phyloP scores from a whole-genome alignment of 2,797 vertebrate species.

The Crenichthys baileyi region DNA sequence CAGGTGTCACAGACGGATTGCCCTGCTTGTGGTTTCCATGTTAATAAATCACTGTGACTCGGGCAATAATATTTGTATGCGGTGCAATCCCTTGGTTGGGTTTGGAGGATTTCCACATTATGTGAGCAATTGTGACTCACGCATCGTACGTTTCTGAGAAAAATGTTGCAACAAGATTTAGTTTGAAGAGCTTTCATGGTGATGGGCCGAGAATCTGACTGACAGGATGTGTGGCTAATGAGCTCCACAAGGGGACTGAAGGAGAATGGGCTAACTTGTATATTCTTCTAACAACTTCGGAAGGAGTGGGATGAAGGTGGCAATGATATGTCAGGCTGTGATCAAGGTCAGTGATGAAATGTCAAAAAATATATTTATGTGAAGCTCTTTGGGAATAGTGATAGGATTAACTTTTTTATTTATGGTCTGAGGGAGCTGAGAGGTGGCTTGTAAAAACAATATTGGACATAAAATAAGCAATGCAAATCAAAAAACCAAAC shows the following conservation, averaged over 20 bases:
- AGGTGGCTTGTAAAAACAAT: slow-evolving; percentile 21
- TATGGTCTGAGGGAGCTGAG: slow-evolving; percentile 20
- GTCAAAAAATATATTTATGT: slow-evolving; percentile 29
- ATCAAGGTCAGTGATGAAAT: slow-evolving; percentile 67
- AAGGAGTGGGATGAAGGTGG: slow-evolving; percentile 53
- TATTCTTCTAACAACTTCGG: slow-evolving; percentile 59
- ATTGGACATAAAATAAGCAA: slow-evolving; percentile 4
- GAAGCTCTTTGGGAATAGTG: slow-evolving; percentile 36
- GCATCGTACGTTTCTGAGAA: slow-evolving; percentile 22
- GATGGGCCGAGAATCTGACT: slow-evolving; percentile 26
- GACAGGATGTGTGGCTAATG: slow-evolving; percentile 43
- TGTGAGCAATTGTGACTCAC: not conserved
- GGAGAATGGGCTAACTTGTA: slow-evolving; percentile 42
- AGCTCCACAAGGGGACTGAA: slow-evolving; percentile 36
- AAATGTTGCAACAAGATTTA: slow-evolving; percentile 17
- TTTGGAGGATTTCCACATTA: slow-evolving; percentile 29
- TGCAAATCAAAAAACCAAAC: slow-evolving; percentile 18
- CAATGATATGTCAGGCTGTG: slow-evolving; percentile 62
- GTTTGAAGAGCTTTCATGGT: slow-evolving; percentile 42
- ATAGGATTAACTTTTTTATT: slow-evolving; percentile 56
- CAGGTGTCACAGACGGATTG: slow-evolving; percentile 52
- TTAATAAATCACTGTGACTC: slow-evolving; percentile 13
- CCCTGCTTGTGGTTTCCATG: slow-evolving; percentile 13
- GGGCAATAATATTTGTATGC: slow-evolving; percentile 10
- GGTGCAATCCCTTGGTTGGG: slow-evolving; percentile 3